Percentiles rank a stretch among this genome's conserved stretches.
These are phyloP conservation scores for Rhopalosiphum padi DNA, from an alignment of 1,140 invertebrate species.

Conservation along the genomic window DNA sequence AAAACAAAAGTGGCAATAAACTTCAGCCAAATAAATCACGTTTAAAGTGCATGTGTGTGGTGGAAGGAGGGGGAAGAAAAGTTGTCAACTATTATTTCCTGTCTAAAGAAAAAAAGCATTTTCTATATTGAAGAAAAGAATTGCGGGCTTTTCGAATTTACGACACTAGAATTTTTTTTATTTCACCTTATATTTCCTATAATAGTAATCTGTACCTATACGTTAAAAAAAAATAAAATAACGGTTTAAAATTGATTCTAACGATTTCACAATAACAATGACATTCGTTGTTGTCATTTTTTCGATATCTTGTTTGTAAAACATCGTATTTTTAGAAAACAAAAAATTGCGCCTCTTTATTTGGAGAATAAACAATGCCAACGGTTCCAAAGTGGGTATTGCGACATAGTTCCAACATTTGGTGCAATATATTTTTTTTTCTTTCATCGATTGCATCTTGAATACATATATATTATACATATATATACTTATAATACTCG, in stretches of 20 bases:
- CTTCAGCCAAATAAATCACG: neutral
- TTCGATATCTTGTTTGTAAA: neutral
- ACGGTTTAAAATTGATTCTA: neutral
- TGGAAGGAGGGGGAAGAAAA: neutral
- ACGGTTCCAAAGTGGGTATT: neutral
- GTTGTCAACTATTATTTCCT: constrained; percentile 11
- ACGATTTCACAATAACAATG: neutral
- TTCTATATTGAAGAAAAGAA: neutral
- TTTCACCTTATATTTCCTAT: neutral
- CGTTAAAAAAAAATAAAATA: neutral
- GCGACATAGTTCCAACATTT: neutral
- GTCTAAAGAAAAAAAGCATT: neutral
- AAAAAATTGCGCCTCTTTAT: neutral
- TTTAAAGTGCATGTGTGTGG: neutral
- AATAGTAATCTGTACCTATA: neutral
- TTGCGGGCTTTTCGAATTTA: neutral
- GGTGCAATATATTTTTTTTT: neutral
- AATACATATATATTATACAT: neutral
- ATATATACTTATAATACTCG: neutral
- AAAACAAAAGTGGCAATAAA: constrained; percentile 49
- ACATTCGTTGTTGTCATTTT: neutral
- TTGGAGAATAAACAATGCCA: neutral
- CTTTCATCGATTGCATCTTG: neutral
- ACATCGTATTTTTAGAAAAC: neutral
- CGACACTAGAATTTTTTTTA: neutral